Percentiles rank a stretch among this genome's conserved stretches.
These are phyloP conservation scores for Cygnus olor DNA, from an alignment of 2,797 vertebrate species.

Conservation along the genomic window DNA sequence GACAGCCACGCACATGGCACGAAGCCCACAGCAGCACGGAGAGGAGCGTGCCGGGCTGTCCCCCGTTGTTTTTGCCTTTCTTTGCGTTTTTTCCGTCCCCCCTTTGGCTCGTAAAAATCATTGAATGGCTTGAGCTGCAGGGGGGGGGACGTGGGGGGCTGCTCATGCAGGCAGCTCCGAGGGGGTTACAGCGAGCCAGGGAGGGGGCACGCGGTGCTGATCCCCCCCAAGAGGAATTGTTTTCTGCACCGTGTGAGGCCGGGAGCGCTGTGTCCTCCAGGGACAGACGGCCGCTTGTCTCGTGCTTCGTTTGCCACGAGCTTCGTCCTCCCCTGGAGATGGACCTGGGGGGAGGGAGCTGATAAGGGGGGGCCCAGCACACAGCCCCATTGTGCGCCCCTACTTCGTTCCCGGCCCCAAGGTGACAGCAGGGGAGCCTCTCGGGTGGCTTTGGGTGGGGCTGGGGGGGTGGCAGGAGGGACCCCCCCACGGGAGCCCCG, in stretches of 20 bases:
- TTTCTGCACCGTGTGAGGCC: neutral
- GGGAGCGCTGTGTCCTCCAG: neutral
- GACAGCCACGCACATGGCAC: fast-evolving
- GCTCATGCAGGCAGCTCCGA: neutral
- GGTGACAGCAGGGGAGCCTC: neutral
- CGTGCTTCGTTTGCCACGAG: neutral
- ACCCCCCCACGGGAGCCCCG: fast-evolving
- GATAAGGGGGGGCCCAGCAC: neutral
- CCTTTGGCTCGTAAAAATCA: fast-evolving
- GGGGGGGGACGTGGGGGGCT: neutral
- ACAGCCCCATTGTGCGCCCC: neutral
- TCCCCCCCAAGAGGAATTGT: neutral
- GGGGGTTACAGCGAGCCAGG: fast-evolving
- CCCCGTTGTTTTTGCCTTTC: neutral
- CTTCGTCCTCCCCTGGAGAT: neutral
- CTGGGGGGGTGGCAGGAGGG: neutral
- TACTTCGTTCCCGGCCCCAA: neutral
- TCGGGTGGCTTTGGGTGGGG: neutral
- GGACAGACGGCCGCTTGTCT: neutral
- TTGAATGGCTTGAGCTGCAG: neutral
- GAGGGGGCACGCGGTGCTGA: fast-evolving
- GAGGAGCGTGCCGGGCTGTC: neutral
- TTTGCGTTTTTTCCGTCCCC: fast-evolving
- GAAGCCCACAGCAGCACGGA: fast-evolving
- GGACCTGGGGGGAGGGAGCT: neutral